Conservation (phyloP, 2,888 invertebrate genomes). For the Andrena hattorfiana region DNA sequence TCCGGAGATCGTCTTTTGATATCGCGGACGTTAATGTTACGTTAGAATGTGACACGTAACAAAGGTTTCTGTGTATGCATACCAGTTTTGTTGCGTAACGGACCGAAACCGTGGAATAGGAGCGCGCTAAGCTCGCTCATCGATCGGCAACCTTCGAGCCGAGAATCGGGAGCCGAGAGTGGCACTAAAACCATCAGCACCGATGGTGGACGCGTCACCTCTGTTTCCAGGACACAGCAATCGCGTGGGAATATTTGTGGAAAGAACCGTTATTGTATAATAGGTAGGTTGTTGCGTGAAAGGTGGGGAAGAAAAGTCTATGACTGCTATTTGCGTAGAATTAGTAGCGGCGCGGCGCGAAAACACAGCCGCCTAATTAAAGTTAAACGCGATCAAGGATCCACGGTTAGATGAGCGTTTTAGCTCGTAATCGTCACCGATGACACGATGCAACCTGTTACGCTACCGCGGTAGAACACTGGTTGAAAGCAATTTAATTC, state of each 20-base stretch:
- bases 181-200: neutral
- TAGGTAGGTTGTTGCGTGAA: too few relatives aligned
- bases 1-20: neutral
- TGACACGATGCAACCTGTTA: slow-evolving; percentile 17
- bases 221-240: neutral
- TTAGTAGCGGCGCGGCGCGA: neutral
- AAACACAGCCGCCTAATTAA: slow-evolving; percentile 27
- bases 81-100: slow-evolving; percentile 57
- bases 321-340: neutral
- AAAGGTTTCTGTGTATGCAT: slow-evolving; percentile 41
- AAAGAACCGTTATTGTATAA: neutral
- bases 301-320: neutral
- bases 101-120: slow-evolving; percentile 57
- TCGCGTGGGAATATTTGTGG: neutral
- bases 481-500: neutral
- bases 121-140: slow-evolving; percentile 51
- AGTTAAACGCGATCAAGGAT: slow-evolving; percentile 32
- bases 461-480: neutral
- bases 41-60: slow-evolving; percentile 28
- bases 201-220: neutral
- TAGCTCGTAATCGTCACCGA: slow-evolving; percentile 23
- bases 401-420: slow-evolving; percentile 35
- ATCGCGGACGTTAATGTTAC: slow-evolving; percentile 9
- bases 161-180: slow-evolving; percentile 4
- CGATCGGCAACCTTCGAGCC: slow-evolving; percentile 38